Conservation (phyloP, 1,140 invertebrate genomes). For the Branchinecta lynchi region DNA sequence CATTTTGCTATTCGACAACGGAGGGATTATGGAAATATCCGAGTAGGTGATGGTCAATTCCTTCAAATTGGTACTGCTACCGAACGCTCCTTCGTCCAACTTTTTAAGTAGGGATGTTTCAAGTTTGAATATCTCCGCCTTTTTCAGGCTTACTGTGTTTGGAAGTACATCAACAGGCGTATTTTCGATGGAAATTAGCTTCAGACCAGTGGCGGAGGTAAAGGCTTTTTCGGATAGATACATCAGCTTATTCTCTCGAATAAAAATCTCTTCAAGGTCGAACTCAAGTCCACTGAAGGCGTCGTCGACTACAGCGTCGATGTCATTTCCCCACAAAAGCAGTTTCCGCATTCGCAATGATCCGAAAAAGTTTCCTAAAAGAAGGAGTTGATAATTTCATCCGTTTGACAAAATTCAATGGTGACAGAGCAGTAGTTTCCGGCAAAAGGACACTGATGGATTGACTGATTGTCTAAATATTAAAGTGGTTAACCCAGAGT, state of each 20-base stretch:
- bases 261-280: conserved; percentile 57
- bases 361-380: conserved; percentile 17
- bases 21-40: not conserved
- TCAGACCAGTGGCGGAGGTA: conserved; percentile 50
- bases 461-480: too few relatives aligned
- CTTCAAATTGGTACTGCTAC: not conserved
- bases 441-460: too few relatives aligned
- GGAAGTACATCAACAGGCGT: conserved; percentile 24
- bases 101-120: not conserved
- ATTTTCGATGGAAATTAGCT: conserved; percentile 29
- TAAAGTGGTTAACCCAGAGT: too few relatives aligned
- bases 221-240: conserved; percentile 60
- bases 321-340: conserved; percentile 62
- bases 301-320: conserved; percentile 60
- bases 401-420: too few relatives aligned
- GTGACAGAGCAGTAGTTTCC: too few relatives aligned
- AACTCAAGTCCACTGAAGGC: conserved; percentile 57
- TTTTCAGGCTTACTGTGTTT: conserved; percentile 21
- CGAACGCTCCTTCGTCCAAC: not conserved
- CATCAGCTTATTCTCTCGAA: conserved; percentile 61
- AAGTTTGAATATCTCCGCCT: not conserved
- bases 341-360: conserved; percentile 34
- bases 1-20: not conserved
- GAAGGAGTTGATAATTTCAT: not conserved
- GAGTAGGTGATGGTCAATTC: not conserved